phyloP scores from a whole-genome alignment of 2,797 vertebrate species.

The Onychomys leucogaster region DNA sequence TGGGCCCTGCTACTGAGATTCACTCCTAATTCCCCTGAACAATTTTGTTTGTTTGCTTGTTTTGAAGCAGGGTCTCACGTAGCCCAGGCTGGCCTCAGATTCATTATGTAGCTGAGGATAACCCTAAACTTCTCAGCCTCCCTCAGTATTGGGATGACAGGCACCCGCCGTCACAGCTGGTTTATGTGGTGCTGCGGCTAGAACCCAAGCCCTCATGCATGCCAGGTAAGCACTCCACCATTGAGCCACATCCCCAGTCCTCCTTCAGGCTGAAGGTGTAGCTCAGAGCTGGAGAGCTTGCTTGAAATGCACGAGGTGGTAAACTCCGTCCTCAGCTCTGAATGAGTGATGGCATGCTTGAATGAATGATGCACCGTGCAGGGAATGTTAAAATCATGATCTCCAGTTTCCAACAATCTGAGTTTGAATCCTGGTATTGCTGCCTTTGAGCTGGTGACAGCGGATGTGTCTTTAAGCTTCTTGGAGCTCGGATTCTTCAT shows the following conservation, averaged over 20 bases:
- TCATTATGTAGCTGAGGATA: background rate
- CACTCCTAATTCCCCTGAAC: too few relatives aligned
- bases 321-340: background rate
- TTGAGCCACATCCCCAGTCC: background rate
- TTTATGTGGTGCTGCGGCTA: background rate
- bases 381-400: background rate
- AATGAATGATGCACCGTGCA: background rate
- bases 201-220: background rate
- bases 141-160: background rate
- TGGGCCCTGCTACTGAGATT: background rate
- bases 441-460: background rate
- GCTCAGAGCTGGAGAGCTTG: background rate
- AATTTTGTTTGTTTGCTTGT: background rate
- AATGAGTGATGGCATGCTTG: background rate
- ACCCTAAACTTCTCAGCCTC: background rate
- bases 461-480: background rate
- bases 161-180: too few relatives aligned
- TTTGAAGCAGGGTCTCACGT: background rate
- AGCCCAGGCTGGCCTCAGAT: background rate
- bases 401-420: background rate
- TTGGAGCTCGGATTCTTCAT: background rate
- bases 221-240: background rate
- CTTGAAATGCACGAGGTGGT: background rate
- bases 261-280: background rate
- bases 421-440: background rate